Evolutionary conservation across 2,113 vertebrate species (phyloP).

Genomic region (Hippocampus barbouri): DNA sequence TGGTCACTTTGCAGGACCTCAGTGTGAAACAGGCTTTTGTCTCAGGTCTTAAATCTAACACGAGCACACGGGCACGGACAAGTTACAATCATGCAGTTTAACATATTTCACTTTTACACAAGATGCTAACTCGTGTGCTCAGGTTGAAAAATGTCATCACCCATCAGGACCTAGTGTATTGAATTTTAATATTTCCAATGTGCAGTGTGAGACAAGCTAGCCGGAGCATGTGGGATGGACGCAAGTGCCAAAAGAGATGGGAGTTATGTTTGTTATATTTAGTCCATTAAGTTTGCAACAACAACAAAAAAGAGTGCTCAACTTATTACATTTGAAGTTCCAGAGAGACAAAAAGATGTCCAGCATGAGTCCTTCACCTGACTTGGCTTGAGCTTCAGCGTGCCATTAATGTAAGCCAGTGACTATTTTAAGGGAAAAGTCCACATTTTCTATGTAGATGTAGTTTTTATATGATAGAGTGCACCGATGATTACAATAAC

Average conservation of each 20-base stretch:
- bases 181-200: not conserved
- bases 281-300: not conserved
- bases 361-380: slow-evolving; percentile 4
- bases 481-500: slow-evolving; percentile 2
- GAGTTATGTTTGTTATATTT: not conserved
- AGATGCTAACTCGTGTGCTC: slow-evolving; percentile 8
- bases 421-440: slow-evolving; percentile 17
- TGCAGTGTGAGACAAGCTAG: not conserved
- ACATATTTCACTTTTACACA: not conserved
- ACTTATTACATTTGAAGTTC: not conserved
- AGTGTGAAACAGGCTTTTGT: not conserved
- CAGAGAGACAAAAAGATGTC: slow-evolving; percentile 1
- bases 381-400: slow-evolving; percentile 39
- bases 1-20: not conserved
- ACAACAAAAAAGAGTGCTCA: not conserved
- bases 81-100: not conserved
- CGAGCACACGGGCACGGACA: not conserved
- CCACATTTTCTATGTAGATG: slow-evolving; percentile 55
- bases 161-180: not conserved
- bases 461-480: slow-evolving; percentile 53
- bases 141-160: not conserved
- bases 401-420: slow-evolving; percentile 37
- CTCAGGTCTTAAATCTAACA: not conserved
- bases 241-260: slow-evolving; percentile 32
- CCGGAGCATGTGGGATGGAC: not conserved